phyloP scores from a whole-genome alignment of 2,797 vertebrate genomes.

The Ciconia nigra region DNA sequence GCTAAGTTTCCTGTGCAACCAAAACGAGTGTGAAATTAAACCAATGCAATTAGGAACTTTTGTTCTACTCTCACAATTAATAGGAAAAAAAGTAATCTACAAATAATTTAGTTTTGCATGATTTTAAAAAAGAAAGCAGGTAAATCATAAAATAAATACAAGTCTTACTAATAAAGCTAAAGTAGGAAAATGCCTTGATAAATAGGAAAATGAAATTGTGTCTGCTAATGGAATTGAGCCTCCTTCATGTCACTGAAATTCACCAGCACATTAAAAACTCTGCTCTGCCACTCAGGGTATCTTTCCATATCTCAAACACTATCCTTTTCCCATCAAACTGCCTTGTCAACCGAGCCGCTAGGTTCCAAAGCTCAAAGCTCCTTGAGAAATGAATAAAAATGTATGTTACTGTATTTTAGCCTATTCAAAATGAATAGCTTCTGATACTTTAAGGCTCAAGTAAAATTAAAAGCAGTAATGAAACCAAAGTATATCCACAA shows the following conservation, averaged over 20 bases:
- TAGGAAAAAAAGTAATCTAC: not conserved
- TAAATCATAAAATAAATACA: not conserved
- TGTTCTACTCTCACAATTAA: not conserved
- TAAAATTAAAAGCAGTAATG: not conserved
- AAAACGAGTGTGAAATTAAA: not conserved
- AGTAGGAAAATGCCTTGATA: not conserved
- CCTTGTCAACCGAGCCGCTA: accelerated
- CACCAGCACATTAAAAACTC: not conserved
- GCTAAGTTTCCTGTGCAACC: not conserved
- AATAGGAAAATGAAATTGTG: not conserved
- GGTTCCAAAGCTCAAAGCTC: not conserved
- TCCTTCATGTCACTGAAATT: not conserved
- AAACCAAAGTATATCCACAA: not conserved
- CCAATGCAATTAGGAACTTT: not conserved
- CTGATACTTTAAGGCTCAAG: not conserved
- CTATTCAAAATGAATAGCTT: not conserved
- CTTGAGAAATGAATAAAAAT: not conserved
- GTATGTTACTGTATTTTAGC: not conserved
- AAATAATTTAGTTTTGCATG: not conserved
- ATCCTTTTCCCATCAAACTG: not conserved
- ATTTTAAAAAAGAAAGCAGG: not conserved
- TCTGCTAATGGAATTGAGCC: not conserved
- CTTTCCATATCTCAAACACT: not conserved
- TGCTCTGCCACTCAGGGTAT: not conserved
- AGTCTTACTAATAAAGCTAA: not conserved